Percentiles rank a stretch among this genome's conserved stretches.
Evolutionary conservation across 2,888 invertebrate species (phyloP).

Genomic region (Azorinus chamasolen): DNA sequence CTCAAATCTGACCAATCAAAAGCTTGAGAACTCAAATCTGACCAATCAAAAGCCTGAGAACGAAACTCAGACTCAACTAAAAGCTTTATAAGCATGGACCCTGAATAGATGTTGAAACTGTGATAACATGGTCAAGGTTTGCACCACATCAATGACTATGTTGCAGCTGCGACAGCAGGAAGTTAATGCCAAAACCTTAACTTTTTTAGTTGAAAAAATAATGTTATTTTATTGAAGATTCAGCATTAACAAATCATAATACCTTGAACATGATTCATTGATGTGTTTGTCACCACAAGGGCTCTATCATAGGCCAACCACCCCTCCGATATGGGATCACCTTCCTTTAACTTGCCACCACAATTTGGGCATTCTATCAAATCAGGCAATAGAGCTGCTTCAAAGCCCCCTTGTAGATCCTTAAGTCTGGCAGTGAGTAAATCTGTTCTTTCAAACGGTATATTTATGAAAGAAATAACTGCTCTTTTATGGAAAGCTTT

Average conservation of each 20-base stretch:
- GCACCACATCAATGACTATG: too few relatives aligned
- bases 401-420: neutral
- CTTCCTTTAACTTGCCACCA: slow-evolving; percentile 4
- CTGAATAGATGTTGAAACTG: too few relatives aligned
- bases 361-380: slow-evolving; percentile 7
- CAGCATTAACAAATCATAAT: neutral
- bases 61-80: too few relatives aligned
- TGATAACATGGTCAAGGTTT: too few relatives aligned
- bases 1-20: too few relatives aligned
- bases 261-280: slow-evolving; percentile 24
- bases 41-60: too few relatives aligned
- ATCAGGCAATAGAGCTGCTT: slow-evolving; percentile 14
- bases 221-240: too few relatives aligned
- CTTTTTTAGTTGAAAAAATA: too few relatives aligned
- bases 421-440: slow-evolving; percentile 5
- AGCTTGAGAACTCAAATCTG: too few relatives aligned
- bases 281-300: slow-evolving; percentile 20
- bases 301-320: slow-evolving; percentile 36
- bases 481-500: neutral
- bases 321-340: slow-evolving; percentile 16
- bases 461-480: slow-evolving; percentile 22
- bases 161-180: too few relatives aligned
- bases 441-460: slow-evolving; percentile 20
- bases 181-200: too few relatives aligned
- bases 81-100: too few relatives aligned